Evolutionary conservation across 2,797 vertebrate genomes (phyloP).

Genomic region (Eidolon dupreanum): DNA sequence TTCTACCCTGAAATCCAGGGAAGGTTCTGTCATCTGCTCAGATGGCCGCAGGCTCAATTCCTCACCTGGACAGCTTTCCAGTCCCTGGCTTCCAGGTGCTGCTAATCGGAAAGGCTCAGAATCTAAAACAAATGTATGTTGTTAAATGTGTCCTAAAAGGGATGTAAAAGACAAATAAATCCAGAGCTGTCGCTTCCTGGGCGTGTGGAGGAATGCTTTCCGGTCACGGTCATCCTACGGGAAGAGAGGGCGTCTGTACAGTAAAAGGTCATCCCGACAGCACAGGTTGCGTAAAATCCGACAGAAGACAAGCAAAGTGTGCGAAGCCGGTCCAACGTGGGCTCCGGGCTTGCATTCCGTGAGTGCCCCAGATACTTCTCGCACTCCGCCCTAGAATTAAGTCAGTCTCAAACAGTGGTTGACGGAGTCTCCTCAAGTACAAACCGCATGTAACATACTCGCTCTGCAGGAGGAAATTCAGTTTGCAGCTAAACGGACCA

Average conservation of each 20-base stretch:
- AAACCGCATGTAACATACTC: background rate
- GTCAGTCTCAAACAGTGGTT: background rate
- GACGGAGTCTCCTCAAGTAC: background rate
- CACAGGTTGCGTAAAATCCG: background rate
- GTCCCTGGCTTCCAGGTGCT: background rate
- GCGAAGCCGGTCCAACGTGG: background rate
- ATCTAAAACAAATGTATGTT: background rate
- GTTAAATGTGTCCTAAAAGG: background rate
- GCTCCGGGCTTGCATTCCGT: background rate
- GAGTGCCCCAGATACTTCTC: background rate
- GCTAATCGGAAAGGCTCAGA: background rate
- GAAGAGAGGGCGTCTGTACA: background rate
- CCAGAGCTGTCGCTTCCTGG: background rate
- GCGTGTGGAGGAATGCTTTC: background rate
- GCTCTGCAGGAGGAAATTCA: background rate
- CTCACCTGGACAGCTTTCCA: background rate
- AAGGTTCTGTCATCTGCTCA: background rate
- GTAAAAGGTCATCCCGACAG: background rate
- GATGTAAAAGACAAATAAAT: background rate
- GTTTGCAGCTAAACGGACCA: background rate
- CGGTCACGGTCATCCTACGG: background rate
- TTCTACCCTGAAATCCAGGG: background rate
- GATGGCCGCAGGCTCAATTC: background rate
- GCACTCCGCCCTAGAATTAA: background rate
- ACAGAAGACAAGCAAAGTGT: background rate